These are phyloP conservation scores for Protonibea diacanthus DNA, from an alignment of 2,797 vertebrate genomes.

Conservation along the genomic window DNA sequence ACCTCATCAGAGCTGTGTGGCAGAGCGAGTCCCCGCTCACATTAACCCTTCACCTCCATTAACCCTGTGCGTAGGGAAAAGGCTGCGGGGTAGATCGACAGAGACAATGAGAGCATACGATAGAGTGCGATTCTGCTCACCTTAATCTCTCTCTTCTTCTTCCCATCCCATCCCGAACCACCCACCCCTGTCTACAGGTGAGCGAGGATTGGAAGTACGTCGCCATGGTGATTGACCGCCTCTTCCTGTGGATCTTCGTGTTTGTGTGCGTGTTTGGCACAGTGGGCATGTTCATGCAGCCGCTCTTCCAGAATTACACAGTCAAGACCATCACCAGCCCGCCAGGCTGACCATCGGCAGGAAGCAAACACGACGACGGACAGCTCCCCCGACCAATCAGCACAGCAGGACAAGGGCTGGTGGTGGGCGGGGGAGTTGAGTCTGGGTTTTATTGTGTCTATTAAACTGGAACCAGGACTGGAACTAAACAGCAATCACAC, in stretches of 20 bases:
- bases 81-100: slow-evolving; percentile 4
- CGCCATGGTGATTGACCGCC: slow-evolving; percentile 98
- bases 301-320: slow-evolving; percentile 96
- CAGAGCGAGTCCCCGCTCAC: slow-evolving; percentile 77
- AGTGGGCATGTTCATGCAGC: slow-evolving; percentile 97
- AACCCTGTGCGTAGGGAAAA: slow-evolving; percentile 53
- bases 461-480: slow-evolving; percentile 68
- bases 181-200: slow-evolving; percentile 83
- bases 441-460: slow-evolving; percentile 67
- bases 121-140: slow-evolving; percentile 35
- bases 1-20: slow-evolving; percentile 84
- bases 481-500: slow-evolving; percentile 72
- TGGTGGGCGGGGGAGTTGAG: slow-evolving; percentile 45
- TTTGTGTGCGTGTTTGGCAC: slow-evolving; percentile 97
- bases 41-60: slow-evolving; percentile 84
- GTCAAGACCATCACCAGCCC: slow-evolving; percentile 85
- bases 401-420: slow-evolving; percentile 62
- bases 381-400: slow-evolving; percentile 63
- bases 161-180: neutral
- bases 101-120: slow-evolving; percentile 28
- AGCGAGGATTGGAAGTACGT: slow-evolving; percentile 99
- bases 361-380: slow-evolving; percentile 49
- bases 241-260: slow-evolving; percentile 98
- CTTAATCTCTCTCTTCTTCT: slow-evolving; percentile 44
- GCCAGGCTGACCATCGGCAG: slow-evolving; percentile 80